Percentiles rank a stretch among this genome's conserved stretches.
phyloP scores from a whole-genome alignment of 1,140 invertebrate genomes.

The Mamestra configurata region DNA sequence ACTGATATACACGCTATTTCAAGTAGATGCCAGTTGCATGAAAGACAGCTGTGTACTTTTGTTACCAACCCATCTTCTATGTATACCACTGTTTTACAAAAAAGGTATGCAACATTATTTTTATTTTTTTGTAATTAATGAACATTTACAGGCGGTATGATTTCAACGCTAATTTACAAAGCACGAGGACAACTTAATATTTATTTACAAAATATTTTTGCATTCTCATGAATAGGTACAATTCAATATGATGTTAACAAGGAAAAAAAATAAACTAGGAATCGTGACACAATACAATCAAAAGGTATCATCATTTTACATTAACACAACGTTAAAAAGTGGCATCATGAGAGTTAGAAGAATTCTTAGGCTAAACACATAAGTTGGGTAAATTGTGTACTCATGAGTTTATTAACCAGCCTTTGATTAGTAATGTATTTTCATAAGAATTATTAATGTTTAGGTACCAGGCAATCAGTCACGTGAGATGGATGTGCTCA shows the following conservation, averaged over 20 bases:
- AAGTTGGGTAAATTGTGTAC: neutral
- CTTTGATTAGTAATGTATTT: neutral
- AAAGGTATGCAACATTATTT: too few relatives aligned
- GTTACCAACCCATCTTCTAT: too few relatives aligned
- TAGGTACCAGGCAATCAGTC: neutral
- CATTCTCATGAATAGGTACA: neutral
- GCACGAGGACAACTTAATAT: neutral
- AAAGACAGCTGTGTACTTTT: neutral
- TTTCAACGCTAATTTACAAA: neutral
- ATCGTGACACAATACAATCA: neutral
- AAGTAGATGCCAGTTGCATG: neutral
- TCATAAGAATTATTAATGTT: neutral
- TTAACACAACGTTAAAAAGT: neutral
- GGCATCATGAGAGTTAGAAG: neutral
- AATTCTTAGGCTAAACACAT: neutral
- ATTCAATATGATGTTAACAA: neutral
- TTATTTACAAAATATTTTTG: neutral
- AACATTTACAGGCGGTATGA: neutral
- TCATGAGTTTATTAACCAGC: neutral
- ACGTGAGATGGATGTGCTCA: slow-evolving; percentile 2
- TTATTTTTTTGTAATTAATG: too few relatives aligned
- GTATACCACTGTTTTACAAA: too few relatives aligned
- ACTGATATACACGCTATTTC: neutral
- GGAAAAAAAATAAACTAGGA: neutral
- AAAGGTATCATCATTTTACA: neutral